phyloP scores from a whole-genome alignment of 2,888 invertebrate genomes.

The Linnaemya vulpina region DNA sequence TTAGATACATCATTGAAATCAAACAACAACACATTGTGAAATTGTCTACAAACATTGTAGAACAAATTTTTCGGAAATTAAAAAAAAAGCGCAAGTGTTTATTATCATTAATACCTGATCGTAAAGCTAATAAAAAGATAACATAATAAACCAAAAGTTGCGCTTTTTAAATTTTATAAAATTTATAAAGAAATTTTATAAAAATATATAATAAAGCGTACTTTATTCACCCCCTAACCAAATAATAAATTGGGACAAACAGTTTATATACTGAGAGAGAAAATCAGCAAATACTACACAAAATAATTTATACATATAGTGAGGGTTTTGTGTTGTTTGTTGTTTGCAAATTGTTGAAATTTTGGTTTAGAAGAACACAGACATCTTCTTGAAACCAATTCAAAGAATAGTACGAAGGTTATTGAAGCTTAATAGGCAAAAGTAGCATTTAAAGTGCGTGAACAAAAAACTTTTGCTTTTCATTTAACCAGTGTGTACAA shows the following conservation, averaged over 20 bases:
- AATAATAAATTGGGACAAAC: conserved; percentile 64
- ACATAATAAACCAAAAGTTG: conserved; percentile 79
- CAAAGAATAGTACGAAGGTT: conserved; percentile 82
- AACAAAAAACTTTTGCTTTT: conserved; percentile 67
- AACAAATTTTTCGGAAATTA: conserved; percentile 22
- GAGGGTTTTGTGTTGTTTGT: conserved; percentile 80
- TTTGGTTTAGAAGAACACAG: conserved; percentile 53
- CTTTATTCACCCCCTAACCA: conserved; percentile 22
- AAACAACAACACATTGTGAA: background rate
- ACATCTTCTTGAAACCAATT: conserved; percentile 69
- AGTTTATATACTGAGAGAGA: conserved; percentile 34
- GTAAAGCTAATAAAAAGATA: conserved; percentile 73
- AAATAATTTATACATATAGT: conserved; percentile 68
- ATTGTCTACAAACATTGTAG: conserved; percentile 24
- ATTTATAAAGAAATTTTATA: conserved; percentile 29
- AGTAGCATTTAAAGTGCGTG: conserved; percentile 58
- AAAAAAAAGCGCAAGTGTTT: conserved; percentile 76
- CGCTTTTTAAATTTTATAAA: conserved; percentile 71
- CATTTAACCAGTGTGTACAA: conserved; percentile 81
- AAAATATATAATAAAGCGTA: conserved; percentile 63
- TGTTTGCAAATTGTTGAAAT: conserved; percentile 82
- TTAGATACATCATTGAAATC: conserved; percentile 21
- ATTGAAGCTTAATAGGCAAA: conserved; percentile 69
- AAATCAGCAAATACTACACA: conserved; percentile 15
- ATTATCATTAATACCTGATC: conserved; percentile 78